Percentiles rank a stretch among this genome's conserved stretches.
Conservation (phyloP, 2,113 vertebrate species). For the Scytalopus superciliaris region DNA sequence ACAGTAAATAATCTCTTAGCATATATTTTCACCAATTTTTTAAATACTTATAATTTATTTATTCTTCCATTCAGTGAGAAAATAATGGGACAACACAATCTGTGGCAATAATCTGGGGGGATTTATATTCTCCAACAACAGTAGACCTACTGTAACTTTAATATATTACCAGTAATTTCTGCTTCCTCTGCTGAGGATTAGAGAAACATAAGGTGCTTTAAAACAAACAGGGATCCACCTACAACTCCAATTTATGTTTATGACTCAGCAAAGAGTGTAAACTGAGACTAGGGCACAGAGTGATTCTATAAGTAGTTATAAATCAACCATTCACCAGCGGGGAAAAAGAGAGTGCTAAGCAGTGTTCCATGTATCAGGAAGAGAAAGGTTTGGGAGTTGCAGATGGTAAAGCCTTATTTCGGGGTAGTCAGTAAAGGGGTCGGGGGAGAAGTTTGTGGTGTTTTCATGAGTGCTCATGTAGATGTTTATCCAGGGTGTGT, state of each 20-base stretch:
- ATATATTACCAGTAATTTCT: conserved; percentile 39
- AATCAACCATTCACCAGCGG: conserved; percentile 3
- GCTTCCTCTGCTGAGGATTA: background rate
- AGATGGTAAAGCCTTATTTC: background rate
- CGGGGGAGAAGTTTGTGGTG: background rate
- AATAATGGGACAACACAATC: background rate
- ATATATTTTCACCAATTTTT: background rate
- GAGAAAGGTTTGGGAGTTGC: background rate
- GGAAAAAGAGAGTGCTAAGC: background rate
- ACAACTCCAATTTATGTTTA: conserved; percentile 52
- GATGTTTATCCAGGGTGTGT: fast-evolving
- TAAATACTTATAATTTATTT: background rate
- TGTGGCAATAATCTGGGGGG: background rate
- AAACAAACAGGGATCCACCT: conserved; percentile 56
- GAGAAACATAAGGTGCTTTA: conserved; percentile 60
- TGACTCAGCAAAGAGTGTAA: conserved; percentile 57
- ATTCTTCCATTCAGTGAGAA: background rate
- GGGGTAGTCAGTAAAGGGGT: background rate
- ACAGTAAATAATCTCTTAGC: background rate
- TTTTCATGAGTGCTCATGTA: background rate
- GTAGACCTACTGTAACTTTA: conserved; percentile 5
- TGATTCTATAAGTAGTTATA: conserved; percentile 48
- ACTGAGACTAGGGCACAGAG: conserved; percentile 33
- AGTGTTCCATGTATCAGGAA: background rate
- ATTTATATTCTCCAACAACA: background rate